Evolutionary conservation across 2,797 vertebrate genomes (phyloP), one percentile per base, ranked within the genome.

Genomic region (Melanotaenia pygmaea): DNA sequence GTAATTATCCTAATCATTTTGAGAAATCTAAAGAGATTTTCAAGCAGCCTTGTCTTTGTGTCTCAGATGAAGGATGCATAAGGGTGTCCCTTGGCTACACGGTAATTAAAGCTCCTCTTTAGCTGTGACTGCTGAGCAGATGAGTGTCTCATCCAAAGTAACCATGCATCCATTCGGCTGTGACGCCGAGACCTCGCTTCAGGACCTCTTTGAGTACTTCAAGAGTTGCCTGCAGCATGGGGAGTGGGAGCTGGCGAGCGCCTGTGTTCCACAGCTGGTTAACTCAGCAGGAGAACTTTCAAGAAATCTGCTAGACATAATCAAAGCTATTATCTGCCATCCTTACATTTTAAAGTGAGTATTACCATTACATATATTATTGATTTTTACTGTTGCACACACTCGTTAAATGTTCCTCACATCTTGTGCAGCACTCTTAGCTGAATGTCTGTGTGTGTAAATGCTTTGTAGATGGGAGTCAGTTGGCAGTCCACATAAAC

Each of bases 181-280:
- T 0, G 97, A 99, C 77, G 94, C 95, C 32, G 92, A 92, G 68
- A 94, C 88, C 9, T 98, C 97, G 1, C 89, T 96, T 51, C 91
- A 93, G 83, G 93, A 92, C 70, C 95, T 99, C 37, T 96, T 96
- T 20, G 86, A 56, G 5, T 97, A 97, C 84, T 99, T 98, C 91
- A 95, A 94, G 26, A 93, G 93, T 72, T 97, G 96, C 71, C 82
- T 98, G 34, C 92, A 72, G 77, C 91, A 86, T 2, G 97, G 95
- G 9, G 94, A 97, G 82, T 99, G 97, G 97, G 96, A 96, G 89
- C 91, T 98, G 64, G 97, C 96, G 0, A 94, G 91, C 43, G 96
- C 97, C 28, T 99, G 96, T 30, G 91, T 98, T 28, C 93, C 92
- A 24, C 97, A 97, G 86, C 94, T 99, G 76, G 89, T 93, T 13